Evolutionary conservation across 2,113 vertebrate genomes (phyloP).

Genomic region (Myodes glareolus): DNA sequence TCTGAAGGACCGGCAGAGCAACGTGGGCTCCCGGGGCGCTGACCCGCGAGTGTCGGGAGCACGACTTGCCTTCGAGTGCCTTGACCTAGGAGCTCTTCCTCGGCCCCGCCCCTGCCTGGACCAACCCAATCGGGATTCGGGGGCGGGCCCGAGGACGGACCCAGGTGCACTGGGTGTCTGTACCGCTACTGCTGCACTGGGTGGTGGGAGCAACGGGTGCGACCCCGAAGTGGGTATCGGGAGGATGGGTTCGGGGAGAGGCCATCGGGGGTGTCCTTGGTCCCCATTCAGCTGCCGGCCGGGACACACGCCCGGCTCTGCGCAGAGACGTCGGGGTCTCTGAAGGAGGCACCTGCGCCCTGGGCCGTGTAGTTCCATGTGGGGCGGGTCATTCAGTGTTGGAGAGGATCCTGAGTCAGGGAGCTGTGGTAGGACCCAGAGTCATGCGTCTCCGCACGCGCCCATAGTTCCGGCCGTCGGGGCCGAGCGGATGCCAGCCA

Average conservation of each 20-base stretch:
- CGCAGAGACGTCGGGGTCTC: background rate
- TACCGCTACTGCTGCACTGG: background rate
- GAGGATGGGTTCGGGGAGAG: background rate
- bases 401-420: background rate
- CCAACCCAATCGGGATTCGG: background rate
- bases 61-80: background rate
- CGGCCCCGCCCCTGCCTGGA: background rate
- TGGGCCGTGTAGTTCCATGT: background rate
- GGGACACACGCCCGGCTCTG: background rate
- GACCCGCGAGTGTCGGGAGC: background rate
- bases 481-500: background rate
- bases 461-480: background rate
- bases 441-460: background rate
- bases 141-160: background rate
- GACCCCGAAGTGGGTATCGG: rapidly evolving
- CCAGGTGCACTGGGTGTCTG: background rate
- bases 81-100: background rate
- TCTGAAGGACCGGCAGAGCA: background rate
- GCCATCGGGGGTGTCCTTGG: too few relatives aligned
- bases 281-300: background rate
- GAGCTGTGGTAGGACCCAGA: background rate
- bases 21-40: background rate
- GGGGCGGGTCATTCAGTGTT: background rate
- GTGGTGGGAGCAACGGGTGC: background rate
- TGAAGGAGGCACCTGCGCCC: background rate